Percentiles rank a stretch among this genome's conserved stretches.
Conservation (phyloP, 2,797 vertebrate species). For the Diceros bicornis region DNA sequence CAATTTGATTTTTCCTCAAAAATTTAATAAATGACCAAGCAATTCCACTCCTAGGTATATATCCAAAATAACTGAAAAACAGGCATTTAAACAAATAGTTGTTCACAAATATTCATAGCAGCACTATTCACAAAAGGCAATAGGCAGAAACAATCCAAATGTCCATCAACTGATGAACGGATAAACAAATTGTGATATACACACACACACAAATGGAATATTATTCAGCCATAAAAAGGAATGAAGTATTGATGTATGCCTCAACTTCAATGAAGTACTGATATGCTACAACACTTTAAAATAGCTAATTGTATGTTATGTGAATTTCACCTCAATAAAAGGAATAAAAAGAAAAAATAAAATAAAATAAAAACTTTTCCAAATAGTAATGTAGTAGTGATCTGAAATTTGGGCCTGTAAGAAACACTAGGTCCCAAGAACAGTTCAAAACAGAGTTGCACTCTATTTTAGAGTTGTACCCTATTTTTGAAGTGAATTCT, state of each 20-base stretch:
- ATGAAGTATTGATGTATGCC: not conserved
- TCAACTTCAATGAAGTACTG: not conserved
- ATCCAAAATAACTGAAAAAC: not conserved
- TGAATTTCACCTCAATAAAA: conserved; percentile 41
- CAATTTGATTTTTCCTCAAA: not conserved
- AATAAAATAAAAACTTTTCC: conserved; percentile 39
- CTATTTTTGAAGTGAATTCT: conserved; percentile 2
- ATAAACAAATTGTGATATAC: not conserved
- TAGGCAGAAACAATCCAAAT: not conserved
- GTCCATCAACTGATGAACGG: not conserved
- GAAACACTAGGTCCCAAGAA: not conserved
- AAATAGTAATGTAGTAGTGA: not conserved
- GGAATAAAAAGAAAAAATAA: conserved; percentile 6
- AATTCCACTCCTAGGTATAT: not conserved
- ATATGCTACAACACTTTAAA: not conserved
- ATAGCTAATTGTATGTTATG: not conserved
- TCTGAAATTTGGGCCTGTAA: not conserved
- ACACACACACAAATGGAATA: not conserved
- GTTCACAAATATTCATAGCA: not conserved
- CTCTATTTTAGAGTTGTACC: not conserved
- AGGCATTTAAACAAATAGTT: not conserved
- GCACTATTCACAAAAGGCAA: not conserved
- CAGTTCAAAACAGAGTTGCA: not conserved
- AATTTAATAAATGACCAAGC: not conserved
- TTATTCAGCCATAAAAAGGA: not conserved